Percentiles rank a stretch among this genome's conserved stretches.
Conservation (phyloP, 2,797 vertebrate species). For the Mormyrops boulengeri region DNA sequence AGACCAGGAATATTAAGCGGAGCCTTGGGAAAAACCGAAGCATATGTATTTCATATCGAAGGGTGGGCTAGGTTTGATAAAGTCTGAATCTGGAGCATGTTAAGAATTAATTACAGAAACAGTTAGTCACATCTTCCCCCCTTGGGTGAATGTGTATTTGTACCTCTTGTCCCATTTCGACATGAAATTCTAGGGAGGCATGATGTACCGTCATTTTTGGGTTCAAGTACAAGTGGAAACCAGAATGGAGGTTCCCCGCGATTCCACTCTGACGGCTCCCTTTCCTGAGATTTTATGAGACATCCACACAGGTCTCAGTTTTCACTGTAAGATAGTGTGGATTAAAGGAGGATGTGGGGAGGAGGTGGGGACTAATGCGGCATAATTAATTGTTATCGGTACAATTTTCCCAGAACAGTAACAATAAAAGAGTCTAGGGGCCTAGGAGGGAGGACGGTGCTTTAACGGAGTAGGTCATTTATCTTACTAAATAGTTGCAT, state of each 20-base stretch:
- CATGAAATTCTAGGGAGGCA: background rate
- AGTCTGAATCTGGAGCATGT: background rate
- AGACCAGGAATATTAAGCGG: background rate
- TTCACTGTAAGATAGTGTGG: background rate
- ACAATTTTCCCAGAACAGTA: background rate
- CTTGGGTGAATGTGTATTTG: background rate
- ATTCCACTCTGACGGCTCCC: background rate
- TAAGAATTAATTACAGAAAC: background rate
- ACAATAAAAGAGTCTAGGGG: background rate
- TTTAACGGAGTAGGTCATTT: background rate
- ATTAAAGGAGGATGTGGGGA: background rate
- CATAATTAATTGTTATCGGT: background rate
- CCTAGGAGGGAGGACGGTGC: background rate
- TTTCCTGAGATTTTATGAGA: background rate
- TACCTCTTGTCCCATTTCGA: background rate
- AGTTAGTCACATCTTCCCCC: conserved; percentile 1
- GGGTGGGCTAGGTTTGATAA: background rate
- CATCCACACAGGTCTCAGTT: background rate
- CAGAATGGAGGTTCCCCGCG: background rate
- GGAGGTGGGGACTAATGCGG: background rate
- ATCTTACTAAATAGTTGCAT: conserved; percentile 7
- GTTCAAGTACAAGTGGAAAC: background rate
- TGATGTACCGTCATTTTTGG: background rate
- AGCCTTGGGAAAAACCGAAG: background rate
- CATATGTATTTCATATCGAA: background rate